Conservation (phyloP, 2,797 vertebrate genomes). For the Phalloptychus januarius region DNA sequence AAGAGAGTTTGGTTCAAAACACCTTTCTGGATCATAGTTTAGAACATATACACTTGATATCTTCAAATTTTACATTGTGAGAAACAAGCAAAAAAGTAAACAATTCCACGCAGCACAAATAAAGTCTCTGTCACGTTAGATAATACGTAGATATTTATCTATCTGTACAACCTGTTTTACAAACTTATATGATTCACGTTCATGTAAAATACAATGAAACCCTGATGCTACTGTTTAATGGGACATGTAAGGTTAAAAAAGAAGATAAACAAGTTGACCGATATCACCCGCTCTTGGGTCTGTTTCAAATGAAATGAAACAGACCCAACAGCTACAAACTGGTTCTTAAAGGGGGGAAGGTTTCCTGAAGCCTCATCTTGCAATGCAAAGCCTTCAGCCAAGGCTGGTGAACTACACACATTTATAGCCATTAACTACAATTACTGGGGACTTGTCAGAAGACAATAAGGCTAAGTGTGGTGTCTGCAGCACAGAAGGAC, state of each 20-base stretch:
- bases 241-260: background rate
- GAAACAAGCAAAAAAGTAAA: background rate
- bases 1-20: background rate
- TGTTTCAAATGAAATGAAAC: background rate
- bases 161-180: background rate
- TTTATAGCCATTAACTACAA: slow-evolving; percentile 52
- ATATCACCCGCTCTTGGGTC: background rate
- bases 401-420: slow-evolving; percentile 37
- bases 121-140: background rate
- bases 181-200: background rate
- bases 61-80: background rate
- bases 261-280: background rate
- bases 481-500: slow-evolving; percentile 15
- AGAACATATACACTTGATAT: background rate
- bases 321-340: background rate
- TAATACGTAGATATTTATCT: no score
- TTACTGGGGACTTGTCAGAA: slow-evolving; percentile 3
- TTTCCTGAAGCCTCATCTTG: background rate
- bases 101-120: background rate
- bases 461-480: slow-evolving; percentile 10
- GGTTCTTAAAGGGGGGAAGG: background rate
- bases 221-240: background rate
- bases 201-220: background rate
- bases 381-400: background rate
- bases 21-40: background rate